These are phyloP conservation scores for Ceramica pisi DNA, from an alignment of 2,888 invertebrate species.

Conservation along the genomic window DNA sequence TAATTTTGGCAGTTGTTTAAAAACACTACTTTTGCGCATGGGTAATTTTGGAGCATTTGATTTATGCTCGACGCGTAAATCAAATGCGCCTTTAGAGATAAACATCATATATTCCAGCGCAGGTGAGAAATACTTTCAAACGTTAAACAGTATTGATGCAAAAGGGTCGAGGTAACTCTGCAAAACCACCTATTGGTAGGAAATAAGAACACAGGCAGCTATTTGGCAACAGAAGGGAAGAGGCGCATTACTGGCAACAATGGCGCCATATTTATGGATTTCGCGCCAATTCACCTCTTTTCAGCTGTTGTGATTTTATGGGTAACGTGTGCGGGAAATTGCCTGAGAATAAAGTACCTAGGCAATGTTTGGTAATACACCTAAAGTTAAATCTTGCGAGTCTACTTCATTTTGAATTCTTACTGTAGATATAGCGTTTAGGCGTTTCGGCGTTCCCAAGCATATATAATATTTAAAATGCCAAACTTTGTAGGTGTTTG, in stretches of 20 bases:
- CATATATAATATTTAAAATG: too few species aligned
- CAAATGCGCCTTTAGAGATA: background rate
- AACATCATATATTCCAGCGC: background rate
- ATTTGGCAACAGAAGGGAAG: background rate
- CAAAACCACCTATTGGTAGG: background rate
- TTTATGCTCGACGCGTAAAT: background rate
- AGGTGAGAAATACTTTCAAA: conserved; percentile 11
- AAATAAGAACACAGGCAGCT: conserved; percentile 9
- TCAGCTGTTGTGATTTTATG: conserved; percentile 37
- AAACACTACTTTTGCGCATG: background rate
- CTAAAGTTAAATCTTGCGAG: background rate
- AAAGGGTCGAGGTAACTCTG: conserved; percentile 11
- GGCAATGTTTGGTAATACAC: conserved; percentile 1
- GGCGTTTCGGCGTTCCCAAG: background rate
- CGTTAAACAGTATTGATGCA: conserved; percentile 34
- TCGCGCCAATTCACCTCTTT: conserved; percentile 25
- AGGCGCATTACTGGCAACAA: conserved; percentile 32
- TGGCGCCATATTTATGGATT: conserved; percentile 36
- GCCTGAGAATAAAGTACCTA: conserved; percentile 18
- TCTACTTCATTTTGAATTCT: too few species aligned
- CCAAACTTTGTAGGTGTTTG: too few species aligned
- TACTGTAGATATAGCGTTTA: too few species aligned
- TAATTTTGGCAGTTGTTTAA: too few species aligned
- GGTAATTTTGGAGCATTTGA: too few species aligned
- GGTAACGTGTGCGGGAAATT: conserved; percentile 24